These are phyloP conservation scores for Taeniopygia guttata DNA, from an alignment of 2,797 vertebrate genomes.

Conservation along the genomic window DNA sequence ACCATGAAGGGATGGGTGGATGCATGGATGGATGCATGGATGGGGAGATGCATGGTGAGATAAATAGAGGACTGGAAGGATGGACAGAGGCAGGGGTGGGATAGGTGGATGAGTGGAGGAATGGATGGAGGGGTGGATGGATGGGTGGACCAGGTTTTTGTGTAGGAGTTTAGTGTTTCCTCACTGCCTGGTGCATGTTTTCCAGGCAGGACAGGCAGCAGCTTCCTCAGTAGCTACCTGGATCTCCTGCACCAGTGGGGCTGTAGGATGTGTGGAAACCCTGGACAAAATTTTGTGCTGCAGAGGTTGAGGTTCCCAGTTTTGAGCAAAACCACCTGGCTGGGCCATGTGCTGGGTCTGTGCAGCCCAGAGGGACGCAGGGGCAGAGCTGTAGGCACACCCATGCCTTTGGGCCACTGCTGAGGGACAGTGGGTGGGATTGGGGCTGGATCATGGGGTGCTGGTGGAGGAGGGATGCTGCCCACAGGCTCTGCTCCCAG, in stretches of 20 bases:
- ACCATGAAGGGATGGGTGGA: not conserved
- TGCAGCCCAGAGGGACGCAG: rapidly evolving
- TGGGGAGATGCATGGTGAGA: not conserved
- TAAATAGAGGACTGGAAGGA: no score
- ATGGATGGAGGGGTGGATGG: not conserved
- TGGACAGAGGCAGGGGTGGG: no score
- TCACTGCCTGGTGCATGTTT: not conserved
- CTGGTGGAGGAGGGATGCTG: not conserved
- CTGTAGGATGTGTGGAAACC: rapidly evolving
- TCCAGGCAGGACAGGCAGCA: not conserved
- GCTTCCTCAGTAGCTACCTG: not conserved
- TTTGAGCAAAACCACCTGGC: not conserved
- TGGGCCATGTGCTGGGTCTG: not conserved
- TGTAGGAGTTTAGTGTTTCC: not conserved
- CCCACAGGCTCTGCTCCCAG: not conserved
- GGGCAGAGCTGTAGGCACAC: not conserved
- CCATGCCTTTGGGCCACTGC: no score
- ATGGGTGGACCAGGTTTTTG: not conserved
- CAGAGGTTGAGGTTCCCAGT: not conserved
- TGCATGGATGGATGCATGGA: no score
- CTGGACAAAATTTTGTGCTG: not conserved
- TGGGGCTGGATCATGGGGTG: rapidly evolving
- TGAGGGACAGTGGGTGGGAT: rapidly evolving
- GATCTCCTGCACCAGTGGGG: not conserved
- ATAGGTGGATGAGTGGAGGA: no score